Evolutionary conservation across 2,113 vertebrate genomes (phyloP).

Genomic region (Falco punctatus): DNA sequence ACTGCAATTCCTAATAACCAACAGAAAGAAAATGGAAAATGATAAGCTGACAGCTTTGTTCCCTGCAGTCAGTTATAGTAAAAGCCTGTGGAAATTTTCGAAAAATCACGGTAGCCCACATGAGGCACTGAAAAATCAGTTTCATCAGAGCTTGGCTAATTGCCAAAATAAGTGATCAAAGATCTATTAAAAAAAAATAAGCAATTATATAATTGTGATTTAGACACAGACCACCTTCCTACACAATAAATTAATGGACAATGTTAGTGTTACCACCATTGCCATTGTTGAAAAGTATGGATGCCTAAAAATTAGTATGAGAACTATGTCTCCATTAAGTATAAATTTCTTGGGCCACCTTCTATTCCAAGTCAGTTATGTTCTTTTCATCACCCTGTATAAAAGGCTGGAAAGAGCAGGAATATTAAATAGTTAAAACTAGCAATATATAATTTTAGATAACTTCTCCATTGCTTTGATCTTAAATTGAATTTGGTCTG

Average conservation of each 20-base stretch:
- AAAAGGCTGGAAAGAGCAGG: background rate
- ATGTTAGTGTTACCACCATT: background rate
- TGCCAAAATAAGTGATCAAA: background rate
- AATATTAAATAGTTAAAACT: conserved; percentile 16
- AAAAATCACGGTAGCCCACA: background rate
- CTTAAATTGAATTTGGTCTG: conserved; percentile 50
- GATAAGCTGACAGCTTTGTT: conserved; percentile 14
- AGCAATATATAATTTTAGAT: conserved; percentile 36
- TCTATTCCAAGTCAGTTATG: conserved; percentile 21
- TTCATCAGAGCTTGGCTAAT: background rate
- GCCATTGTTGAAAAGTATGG: background rate
- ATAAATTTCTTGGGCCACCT: background rate
- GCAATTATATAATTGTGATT: background rate
- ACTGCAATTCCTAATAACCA: conserved; percentile 2
- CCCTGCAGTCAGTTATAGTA: conserved; percentile 13
- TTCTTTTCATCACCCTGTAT: background rate
- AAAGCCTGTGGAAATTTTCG: background rate
- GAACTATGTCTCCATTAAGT: background rate
- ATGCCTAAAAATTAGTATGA: background rate
- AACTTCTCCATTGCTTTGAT: conserved; percentile 45
- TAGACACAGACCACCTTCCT: background rate
- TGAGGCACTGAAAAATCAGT: background rate
- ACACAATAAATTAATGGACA: background rate
- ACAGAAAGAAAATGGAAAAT: background rate
- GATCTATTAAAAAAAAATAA: background rate